A percentile compares a stretch with the other conserved stretches of the same genome.
These are phyloP conservation scores for Urocolius indicus DNA, from an alignment of 2,113 vertebrate genomes.

Conservation along the genomic window DNA sequence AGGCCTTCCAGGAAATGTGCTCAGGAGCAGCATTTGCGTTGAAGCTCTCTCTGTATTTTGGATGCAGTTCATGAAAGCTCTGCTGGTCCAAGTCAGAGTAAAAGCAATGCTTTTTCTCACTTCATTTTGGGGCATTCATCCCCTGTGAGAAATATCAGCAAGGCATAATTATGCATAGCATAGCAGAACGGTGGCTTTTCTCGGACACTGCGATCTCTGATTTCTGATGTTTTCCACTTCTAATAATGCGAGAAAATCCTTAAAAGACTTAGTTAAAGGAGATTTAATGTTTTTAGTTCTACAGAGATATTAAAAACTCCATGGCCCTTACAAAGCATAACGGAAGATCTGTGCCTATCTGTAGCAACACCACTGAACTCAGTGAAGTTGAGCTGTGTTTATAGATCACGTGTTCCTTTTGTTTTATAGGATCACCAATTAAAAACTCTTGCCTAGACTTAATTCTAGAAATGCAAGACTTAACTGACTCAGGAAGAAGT, in stretches of 20 bases:
- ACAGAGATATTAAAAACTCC: background rate
- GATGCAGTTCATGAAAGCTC: background rate
- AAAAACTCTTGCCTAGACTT: background rate
- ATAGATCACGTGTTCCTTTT: background rate
- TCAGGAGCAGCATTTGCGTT: background rate
- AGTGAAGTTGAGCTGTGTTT: background rate
- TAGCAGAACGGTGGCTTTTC: background rate
- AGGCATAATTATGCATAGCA: background rate
- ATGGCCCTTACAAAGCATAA: background rate
- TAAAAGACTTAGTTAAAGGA: background rate
- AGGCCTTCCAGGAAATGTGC: background rate
- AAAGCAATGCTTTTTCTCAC: background rate
- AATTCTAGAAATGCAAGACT: background rate
- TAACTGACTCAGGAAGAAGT: background rate
- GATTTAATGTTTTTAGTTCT: background rate
- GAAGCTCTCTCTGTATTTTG: background rate
- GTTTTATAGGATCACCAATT: background rate
- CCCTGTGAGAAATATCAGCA: background rate
- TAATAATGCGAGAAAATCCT: background rate
- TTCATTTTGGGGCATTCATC: background rate
- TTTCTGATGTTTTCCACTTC: background rate
- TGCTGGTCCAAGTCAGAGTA: background rate
- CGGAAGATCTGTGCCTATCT: background rate
- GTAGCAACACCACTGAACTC: background rate
- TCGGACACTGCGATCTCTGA: background rate